These are phyloP conservation scores for Pantala flavescens DNA, from an alignment of 1,140 invertebrate genomes.

Conservation along the genomic window DNA sequence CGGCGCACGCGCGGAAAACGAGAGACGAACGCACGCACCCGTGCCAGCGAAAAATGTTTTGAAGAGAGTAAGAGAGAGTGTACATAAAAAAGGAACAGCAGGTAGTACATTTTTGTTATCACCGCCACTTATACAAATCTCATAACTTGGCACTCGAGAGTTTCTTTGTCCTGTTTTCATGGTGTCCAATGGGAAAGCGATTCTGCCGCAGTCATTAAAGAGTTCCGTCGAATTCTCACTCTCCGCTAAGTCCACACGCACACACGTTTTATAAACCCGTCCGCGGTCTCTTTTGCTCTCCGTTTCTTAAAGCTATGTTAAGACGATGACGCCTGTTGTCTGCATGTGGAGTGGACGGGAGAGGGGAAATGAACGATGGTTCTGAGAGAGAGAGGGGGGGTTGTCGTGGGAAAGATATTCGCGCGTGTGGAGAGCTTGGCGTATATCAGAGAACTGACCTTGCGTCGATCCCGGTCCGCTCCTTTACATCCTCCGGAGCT, in stretches of 20 bases:
- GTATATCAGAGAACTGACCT: constrained; percentile 1
- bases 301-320: neutral
- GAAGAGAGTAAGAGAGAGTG: too few species aligned
- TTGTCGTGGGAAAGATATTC: neutral
- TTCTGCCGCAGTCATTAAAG: too few species aligned
- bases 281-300: neutral
- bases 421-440: neutral
- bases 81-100: neutral
- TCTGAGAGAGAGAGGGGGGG: neutral
- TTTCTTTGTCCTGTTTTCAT: neutral
- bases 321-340: neutral
- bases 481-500: neutral
- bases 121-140: neutral
- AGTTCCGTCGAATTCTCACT: too few species aligned
- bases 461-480: neutral
- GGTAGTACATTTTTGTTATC: neutral
- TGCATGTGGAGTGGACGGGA: too few species aligned
- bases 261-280: neutral
- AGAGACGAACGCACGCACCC: too few species aligned
- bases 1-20: too few species aligned
- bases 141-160: neutral
- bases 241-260: neutral
- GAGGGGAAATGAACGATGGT: neutral
- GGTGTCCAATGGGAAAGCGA: too few species aligned
- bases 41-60: too few species aligned